Evolutionary conservation across 2,113 vertebrate genomes (phyloP), one percentile per base, ranked within the genome.

Genomic region (Vireo altiloquus): DNA sequence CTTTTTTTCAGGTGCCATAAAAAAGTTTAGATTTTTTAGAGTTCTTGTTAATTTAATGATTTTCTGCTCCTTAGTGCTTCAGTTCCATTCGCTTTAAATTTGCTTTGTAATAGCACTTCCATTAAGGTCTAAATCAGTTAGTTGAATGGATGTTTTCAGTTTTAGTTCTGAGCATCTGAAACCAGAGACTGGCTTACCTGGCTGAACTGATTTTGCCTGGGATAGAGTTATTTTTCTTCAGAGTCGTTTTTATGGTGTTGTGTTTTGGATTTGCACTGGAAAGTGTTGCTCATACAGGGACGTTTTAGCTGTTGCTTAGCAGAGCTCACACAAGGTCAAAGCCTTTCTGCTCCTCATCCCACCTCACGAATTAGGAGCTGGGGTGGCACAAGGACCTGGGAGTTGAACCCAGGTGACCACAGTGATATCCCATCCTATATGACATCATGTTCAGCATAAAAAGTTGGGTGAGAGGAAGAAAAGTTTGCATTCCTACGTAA

Each of bases 221-320:
- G 20, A 47, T 21, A 22, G 68, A 53, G n/a, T 35, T 59, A 19
- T 23, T 87, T 76, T 75, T 54, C 44, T 77, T 68, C 27, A 16
- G 0, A 42, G 33, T 10, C 2, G 1, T n/a, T 69, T 35, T 33
- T 35, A 42, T 24, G 9, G 15, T 15, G 2, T 9, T 6, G 0
- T 65, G 10, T n/a, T 82, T 66, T 13, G 6, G 21, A 35, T 39
- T 72, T 90, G 13, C 44, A 27, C 31, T 42, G 61, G 37, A 66
- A 71, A 15, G 14, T 0, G 0, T 22, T 35, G 25, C 22, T 56
- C 52, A 27, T 25, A 39, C 13, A 44, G 33, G 7, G 28, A 52
- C n/a, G 4, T 60, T 81, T 66, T 30, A 39, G 37, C 8, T 50
- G 22, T 13, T 57, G 22, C 19, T 44, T 27, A 59, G 52, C 44